These are phyloP conservation scores for Maccullochella peelii DNA, from an alignment of 2,113 vertebrate species.

Conservation along the genomic window DNA sequence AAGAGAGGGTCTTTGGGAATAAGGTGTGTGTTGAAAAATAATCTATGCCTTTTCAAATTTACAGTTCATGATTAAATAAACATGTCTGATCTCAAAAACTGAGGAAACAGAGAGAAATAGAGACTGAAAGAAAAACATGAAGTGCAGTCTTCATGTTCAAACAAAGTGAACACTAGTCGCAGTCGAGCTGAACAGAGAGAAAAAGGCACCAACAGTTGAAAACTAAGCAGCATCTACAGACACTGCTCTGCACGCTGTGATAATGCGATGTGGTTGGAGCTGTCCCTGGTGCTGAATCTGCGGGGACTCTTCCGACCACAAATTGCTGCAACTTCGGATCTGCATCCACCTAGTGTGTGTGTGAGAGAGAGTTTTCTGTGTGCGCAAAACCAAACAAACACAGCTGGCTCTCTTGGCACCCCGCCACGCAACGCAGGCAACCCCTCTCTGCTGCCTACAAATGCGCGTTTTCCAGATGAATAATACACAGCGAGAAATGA, in stretches of 20 bases:
- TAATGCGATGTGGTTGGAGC: conserved; percentile 25
- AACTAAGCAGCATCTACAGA: not conserved
- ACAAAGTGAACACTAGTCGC: not conserved
- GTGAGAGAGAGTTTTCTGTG: not conserved
- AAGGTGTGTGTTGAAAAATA: not conserved
- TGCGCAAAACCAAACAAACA: conserved; percentile 45
- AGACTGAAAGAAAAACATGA: not conserved
- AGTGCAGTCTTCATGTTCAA: not conserved
- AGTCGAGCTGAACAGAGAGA: not conserved
- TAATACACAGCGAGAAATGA: conserved; percentile 70
- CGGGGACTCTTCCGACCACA: conserved; percentile 12
- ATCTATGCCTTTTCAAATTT: not conserved
- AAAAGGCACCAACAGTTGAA: not conserved
- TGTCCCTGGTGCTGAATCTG: conserved; percentile 72
- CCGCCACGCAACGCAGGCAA: conserved; percentile 1
- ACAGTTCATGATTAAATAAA: not conserved
- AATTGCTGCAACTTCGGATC: conserved; percentile 55
- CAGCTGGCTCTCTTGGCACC: conserved; percentile 39
- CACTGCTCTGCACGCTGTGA: not conserved
- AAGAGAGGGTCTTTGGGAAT: not conserved
- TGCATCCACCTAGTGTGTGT: conserved; percentile 13
- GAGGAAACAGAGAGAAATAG: no score
- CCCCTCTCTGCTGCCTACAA: conserved; percentile 28
- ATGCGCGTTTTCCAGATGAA: conserved; percentile 67
- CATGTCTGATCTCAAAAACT: not conserved